Conservation (phyloP, 2,888 invertebrate genomes). For the Enoplolaimus lenunculus region DNA sequence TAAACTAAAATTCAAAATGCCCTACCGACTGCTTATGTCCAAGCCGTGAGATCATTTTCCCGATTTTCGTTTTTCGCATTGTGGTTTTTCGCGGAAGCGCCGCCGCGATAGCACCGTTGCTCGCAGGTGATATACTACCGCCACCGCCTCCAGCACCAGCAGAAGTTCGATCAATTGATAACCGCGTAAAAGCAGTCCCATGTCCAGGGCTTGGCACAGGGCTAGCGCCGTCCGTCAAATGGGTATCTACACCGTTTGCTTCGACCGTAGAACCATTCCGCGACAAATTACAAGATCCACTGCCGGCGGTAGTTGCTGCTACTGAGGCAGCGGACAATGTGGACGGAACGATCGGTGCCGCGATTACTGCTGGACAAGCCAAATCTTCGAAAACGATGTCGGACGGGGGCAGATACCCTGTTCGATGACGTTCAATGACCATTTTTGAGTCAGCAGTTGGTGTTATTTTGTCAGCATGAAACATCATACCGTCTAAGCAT, state of each 20-base stretch:
- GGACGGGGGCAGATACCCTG: constrained; percentile 79
- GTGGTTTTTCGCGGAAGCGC: neutral
- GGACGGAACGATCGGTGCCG: too few species aligned
- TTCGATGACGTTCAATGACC: constrained; percentile 82
- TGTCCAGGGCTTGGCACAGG: neutral
- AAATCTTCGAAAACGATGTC: constrained; percentile 88
- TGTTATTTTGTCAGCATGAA: constrained; percentile 78
- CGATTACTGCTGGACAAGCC: neutral
- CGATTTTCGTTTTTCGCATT: neutral
- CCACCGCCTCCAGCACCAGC: neutral
- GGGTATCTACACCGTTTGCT: neutral
- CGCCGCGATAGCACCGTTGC: neutral
- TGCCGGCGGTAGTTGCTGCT: neutral
- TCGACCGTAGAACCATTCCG: neutral
- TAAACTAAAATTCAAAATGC: too few species aligned
- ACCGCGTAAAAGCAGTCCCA: neutral
- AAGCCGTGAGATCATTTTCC: neutral
- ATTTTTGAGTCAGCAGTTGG: constrained; percentile 65
- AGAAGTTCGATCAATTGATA: neutral
- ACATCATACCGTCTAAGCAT: constrained; percentile 85
- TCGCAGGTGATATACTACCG: too few species aligned
- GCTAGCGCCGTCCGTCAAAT: neutral
- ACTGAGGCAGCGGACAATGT: neutral
- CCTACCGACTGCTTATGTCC: too few species aligned
- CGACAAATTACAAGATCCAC: neutral